Evolutionary conservation across 2,888 invertebrate species (phyloP), one percentile per base, ranked within the genome.

Genomic region (Pardosa pseudoannulata): DNA sequence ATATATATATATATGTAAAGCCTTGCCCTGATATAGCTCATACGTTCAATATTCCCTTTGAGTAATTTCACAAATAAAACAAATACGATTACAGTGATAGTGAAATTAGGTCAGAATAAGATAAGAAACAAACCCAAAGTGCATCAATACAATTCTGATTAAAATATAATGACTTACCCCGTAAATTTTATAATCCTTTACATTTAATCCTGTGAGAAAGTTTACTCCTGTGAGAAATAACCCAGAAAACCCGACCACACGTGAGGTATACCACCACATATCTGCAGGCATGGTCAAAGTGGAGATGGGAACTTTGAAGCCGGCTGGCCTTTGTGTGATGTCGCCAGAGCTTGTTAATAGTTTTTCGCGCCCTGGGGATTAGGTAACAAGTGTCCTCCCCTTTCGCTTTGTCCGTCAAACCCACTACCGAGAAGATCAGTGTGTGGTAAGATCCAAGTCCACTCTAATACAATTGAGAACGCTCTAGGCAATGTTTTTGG

Each of bases 301-400:
- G 11, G 36, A n/a, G n/a, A n/a, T 46, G 13, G 46, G 46, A 23
- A 5, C 56, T 56, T 56, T 56, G 3, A 56, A 16, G 23, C 5
- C 2, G 23, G 3, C 56, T 16, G 2, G 13, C 16, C 41, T 29
- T 65, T 65, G 65, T 28, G 65, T 31, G 2, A 13, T 29, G 65
- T 11, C 6, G 65, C 31, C 29, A 29, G 29, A 29, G 13, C 41
- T 36, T n/a, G 41, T 13, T 70, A 70, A 70, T 70, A 23, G 11
- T 39, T 70, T 68, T 32, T 27, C 32, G 16, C n/a, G 9, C 27
- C 56, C 19, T 19, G 32, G 27, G 7, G 70, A 70, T 70, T 70
- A 70, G 70, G 39, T 70, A 70, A 70, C 70, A 32, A 32, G 32
- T 56, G 56, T 32, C 67, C 67, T 11, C 67, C 67, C 67, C n/a